Evolutionary conservation across 2,888 invertebrate genomes (phyloP).

Genomic region (Melinaea marsaeus): DNA sequence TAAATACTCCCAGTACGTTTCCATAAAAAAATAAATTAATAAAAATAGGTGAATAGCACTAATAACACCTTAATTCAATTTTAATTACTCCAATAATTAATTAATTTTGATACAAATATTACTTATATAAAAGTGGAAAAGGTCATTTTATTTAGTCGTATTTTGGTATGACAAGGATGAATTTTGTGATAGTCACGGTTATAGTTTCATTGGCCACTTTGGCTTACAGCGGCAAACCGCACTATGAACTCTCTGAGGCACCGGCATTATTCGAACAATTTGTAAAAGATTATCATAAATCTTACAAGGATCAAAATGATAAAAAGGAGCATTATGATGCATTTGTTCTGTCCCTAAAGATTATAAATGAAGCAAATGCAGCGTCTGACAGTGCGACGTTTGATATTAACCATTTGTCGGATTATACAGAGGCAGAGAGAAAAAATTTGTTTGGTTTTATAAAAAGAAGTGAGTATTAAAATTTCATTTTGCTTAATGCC

Average conservation of each 20-base stretch:
- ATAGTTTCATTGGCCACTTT: too few species aligned
- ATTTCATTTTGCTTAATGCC: neutral
- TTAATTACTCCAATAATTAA: too few species aligned
- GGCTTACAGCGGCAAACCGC: conserved; percentile 13
- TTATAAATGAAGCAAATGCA: conserved; percentile 37
- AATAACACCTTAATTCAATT: too few species aligned
- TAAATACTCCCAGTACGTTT: too few species aligned
- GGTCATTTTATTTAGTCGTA: too few species aligned
- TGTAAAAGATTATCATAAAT: conserved; percentile 39
- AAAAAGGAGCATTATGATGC: conserved; percentile 39
- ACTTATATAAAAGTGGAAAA: too few species aligned
- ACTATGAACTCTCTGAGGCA: conserved; percentile 41
- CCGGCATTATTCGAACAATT: conserved; percentile 42
- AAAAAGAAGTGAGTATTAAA: neutral
- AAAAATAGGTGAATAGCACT: too few species aligned
- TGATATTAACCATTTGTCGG: conserved; percentile 47
- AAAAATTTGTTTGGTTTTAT: neutral
- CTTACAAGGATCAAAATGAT: conserved; percentile 46
- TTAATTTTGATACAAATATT: too few species aligned
- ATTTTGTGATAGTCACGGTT: too few species aligned
- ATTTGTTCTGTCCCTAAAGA: conserved; percentile 39
- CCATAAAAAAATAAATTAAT: too few species aligned
- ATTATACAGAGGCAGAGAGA: conserved; percentile 35
- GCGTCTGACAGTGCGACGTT: conserved; percentile 31
- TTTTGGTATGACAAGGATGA: too few species aligned